A percentile compares a stretch with the other conserved stretches of the same genome.
Evolutionary conservation across 92 coral and sea anemone species (phyloP).

Genomic region (Ricordea florida): DNA sequence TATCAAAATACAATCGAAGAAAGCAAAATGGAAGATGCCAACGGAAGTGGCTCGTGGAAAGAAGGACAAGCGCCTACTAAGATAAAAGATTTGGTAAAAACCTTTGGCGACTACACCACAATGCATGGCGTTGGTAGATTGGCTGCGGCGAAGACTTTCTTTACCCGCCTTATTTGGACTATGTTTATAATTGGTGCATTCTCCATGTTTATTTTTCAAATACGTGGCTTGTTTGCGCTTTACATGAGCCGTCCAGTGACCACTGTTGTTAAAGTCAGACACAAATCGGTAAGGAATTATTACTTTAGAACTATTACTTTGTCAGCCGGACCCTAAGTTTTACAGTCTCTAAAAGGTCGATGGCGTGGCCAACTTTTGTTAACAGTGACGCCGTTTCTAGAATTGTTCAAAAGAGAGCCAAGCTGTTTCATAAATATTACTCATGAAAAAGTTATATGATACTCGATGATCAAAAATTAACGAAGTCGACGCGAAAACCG

Average conservation of each 20-base stretch:
- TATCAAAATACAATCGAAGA: too few species aligned
- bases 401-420: too few species aligned
- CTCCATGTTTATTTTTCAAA: conserved; percentile 17
- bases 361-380: too few species aligned
- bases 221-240: conserved; percentile 6
- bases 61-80: not conserved
- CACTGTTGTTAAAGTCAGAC: conserved; percentile 25
- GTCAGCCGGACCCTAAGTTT: too few species aligned
- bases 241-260: conserved; percentile 40
- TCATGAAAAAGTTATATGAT: too few species aligned
- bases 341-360: too few species aligned
- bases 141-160: conserved; percentile 24
- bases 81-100: conserved; percentile 14
- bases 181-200: conserved; percentile 33
- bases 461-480: too few species aligned
- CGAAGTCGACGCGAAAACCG: too few species aligned
- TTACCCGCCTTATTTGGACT: conserved; percentile 37
- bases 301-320: too few species aligned
- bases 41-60: not conserved
- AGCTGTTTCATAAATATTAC: too few species aligned
- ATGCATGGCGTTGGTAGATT: conserved; percentile 63
- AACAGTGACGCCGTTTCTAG: too few species aligned
- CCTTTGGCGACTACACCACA: conserved; percentile 53
- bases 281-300: conserved; percentile 10
- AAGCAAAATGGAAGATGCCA: not conserved